A percentile compares a stretch with the other conserved stretches of the same genome.
phyloP scores from a whole-genome alignment of 2,113 vertebrate genomes.

The Dromaius novaehollandiae region DNA sequence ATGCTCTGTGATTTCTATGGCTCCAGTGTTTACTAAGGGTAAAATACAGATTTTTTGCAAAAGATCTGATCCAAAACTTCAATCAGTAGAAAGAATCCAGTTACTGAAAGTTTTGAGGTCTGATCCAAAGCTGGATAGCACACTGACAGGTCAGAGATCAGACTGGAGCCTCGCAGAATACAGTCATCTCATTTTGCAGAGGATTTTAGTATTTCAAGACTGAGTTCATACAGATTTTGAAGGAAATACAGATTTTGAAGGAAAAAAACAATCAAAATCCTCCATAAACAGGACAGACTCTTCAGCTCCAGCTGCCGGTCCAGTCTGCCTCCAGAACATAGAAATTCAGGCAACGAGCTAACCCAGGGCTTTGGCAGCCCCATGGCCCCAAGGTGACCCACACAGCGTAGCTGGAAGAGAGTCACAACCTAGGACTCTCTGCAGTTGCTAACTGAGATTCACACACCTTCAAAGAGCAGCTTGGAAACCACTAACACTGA shows the following conservation, averaged over 20 bases:
- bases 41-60: neutral
- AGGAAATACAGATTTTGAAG: neutral
- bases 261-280: neutral
- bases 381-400: accelerated
- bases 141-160: neutral
- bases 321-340: neutral
- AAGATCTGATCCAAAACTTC: neutral
- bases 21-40: neutral
- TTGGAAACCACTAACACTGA: neutral
- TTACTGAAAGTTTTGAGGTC: neutral
- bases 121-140: neutral
- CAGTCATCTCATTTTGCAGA: neutral
- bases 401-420: neutral
- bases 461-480: neutral
- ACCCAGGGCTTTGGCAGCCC: accelerated
- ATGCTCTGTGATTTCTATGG: neutral
- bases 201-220: neutral
- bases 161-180: neutral
- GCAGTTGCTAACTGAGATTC: neutral
- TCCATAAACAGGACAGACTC: neutral
- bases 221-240: neutral
- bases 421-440: accelerated
- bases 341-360: accelerated
- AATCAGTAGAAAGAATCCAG: neutral
- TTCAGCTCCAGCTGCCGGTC: neutral